phyloP scores from a whole-genome alignment of 2,113 vertebrate genomes.

The Xiphias gladius region DNA sequence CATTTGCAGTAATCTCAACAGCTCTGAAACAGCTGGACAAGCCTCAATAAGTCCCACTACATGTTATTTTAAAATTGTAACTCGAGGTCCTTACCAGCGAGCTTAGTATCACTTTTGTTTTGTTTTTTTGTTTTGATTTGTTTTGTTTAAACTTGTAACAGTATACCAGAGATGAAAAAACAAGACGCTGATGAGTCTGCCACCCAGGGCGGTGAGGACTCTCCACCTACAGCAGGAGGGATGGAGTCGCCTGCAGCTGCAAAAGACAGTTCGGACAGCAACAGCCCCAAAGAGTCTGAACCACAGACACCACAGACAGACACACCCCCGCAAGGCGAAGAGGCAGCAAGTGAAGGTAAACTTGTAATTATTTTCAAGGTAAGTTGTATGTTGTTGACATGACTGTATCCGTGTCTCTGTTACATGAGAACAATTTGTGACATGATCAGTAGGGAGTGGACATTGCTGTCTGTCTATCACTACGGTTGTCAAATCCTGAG shows the following conservation, averaged over 20 bases:
- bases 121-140: background rate
- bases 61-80: no score
- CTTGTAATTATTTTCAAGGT: background rate
- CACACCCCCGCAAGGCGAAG: constrained; percentile 54
- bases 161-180: constrained; percentile 78
- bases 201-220: constrained; percentile 52
- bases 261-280: constrained; percentile 56
- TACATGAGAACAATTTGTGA: background rate
- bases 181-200: constrained; percentile 78
- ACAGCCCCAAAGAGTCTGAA: constrained; percentile 69
- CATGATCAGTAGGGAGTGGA: background rate
- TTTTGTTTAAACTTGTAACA: background rate
- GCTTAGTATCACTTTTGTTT: background rate
- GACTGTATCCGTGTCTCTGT: background rate
- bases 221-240: constrained; percentile 44
- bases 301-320: constrained; percentile 50
- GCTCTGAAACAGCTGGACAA: no score
- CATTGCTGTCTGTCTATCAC: background rate
- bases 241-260: constrained; percentile 52
- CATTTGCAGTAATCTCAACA: background rate
- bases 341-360: constrained; percentile 65
- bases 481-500: background rate
- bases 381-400: background rate
- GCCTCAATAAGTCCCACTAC: no score
- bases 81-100: background rate